A percentile compares a stretch with the other conserved stretches of the same genome.
These are phyloP conservation scores for Manis crassicaudata DNA, from an alignment of 2,797 vertebrate species.

Conservation along the genomic window DNA sequence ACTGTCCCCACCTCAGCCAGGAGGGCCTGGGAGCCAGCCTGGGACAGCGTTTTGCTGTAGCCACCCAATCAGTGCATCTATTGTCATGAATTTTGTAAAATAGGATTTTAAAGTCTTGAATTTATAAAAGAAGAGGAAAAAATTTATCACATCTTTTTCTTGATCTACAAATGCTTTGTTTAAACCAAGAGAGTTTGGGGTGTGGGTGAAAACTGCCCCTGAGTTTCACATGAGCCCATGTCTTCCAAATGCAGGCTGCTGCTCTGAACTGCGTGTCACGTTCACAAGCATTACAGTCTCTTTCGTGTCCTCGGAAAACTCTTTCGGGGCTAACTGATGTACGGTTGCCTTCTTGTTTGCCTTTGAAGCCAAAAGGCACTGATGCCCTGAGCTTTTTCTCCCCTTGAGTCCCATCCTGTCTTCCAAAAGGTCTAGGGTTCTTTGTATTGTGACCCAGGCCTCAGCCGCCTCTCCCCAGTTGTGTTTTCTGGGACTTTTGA, in stretches of 20 bases:
- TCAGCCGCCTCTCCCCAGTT: not conserved
- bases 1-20: rapidly evolving
- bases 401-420: not conserved
- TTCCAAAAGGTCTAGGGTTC: not conserved
- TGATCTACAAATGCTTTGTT: not conserved
- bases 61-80: rapidly evolving
- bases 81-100: not conserved
- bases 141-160: not conserved
- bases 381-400: not conserved
- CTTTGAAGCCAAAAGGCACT: constrained; percentile 58
- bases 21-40: not conserved
- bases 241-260: too few relatives aligned
- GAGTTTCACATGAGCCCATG: too few relatives aligned
- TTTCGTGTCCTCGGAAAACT: not conserved
- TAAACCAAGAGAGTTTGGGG: not conserved
- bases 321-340: constrained; percentile 34
- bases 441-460: not conserved
- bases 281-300: rapidly evolving
- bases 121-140: constrained; percentile 2
- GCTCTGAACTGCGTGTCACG: rapidly evolving
- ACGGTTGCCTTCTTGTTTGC: constrained; percentile 12
- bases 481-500: constrained; percentile 43
- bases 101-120: not conserved
- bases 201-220: not conserved
- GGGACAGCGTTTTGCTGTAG: rapidly evolving